phyloP scores from a whole-genome alignment of 2,888 invertebrate genomes.

The Plagodis dolabraria region DNA sequence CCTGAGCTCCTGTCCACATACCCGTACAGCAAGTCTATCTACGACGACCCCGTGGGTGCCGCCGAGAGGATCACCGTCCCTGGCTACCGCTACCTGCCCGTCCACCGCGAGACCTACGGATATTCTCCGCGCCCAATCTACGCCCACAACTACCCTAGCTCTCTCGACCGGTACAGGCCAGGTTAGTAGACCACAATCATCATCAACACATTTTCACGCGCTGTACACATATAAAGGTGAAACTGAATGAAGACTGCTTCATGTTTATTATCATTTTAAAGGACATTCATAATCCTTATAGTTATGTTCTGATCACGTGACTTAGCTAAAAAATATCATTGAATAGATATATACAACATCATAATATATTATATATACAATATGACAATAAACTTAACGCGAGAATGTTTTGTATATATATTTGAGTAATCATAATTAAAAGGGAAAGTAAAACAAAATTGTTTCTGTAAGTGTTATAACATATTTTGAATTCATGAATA shows the following conservation, averaged over 20 bases:
- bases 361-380: too few relatives aligned
- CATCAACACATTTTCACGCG: constrained; percentile 8
- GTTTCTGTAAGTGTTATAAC: too few relatives aligned
- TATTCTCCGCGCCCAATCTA: constrained; percentile 95
- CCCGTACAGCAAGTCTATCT: constrained; percentile 94
- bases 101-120: constrained; percentile 95
- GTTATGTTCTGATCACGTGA: too few relatives aligned
- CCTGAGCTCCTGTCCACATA: constrained; percentile 90
- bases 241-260: constrained; percentile 17
- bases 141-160: constrained; percentile 92
- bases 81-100: constrained; percentile 95
- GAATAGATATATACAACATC: too few relatives aligned
- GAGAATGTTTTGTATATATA: not conserved
- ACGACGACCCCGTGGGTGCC: constrained; percentile 92
- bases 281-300: not conserved
- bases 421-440: too few relatives aligned
- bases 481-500: too few relatives aligned
- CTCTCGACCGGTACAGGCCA: constrained; percentile 92
- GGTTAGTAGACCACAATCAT: constrained; percentile 86
- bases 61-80: constrained; percentile 94
- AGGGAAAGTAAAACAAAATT: too few relatives aligned
- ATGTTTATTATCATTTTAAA: not conserved
- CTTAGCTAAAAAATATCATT: too few relatives aligned
- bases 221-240: constrained; percentile 3
- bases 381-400: not conserved